phyloP scores from a whole-genome alignment of 2,797 vertebrate species.

The Semotilus atromaculatus region DNA sequence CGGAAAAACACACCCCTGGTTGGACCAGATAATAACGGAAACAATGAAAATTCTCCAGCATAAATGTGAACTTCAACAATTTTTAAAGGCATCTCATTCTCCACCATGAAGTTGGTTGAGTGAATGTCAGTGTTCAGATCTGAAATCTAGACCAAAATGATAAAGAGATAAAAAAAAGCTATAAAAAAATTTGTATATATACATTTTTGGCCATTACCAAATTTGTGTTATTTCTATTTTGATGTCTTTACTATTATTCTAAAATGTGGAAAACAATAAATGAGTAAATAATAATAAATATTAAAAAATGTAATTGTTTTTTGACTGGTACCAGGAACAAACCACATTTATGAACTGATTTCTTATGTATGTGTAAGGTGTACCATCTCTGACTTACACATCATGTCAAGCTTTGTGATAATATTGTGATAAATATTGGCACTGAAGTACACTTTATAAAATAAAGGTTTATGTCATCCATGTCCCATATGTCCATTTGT shows the following conservation, averaged over 20 bases:
- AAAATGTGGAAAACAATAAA: background rate
- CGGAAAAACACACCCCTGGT: background rate
- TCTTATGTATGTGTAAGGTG: background rate
- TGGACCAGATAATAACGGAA: background rate
- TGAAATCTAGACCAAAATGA: too few relatives aligned
- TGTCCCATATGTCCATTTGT: slow-evolving; percentile 22
- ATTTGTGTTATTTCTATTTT: background rate
- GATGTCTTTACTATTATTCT: background rate
- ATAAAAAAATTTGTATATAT: background rate
- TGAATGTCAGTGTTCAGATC: background rate
- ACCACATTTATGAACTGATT: slow-evolving; percentile 6
- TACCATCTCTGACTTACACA: background rate
- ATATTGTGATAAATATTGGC: slow-evolving; percentile 2
- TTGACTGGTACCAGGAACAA: background rate
- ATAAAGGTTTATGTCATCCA: background rate
- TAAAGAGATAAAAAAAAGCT: too few relatives aligned
- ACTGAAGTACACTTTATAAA: background rate
- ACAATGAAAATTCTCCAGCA: background rate
- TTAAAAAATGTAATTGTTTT: background rate
- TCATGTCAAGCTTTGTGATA: background rate
- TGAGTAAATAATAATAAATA: background rate
- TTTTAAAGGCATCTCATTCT: background rate
- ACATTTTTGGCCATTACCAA: background rate
- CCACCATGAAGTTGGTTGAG: background rate
- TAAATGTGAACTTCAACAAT: background rate